Conservation (phyloP, 2,113 vertebrate species). For the Oncorhynchus masou region DNA sequence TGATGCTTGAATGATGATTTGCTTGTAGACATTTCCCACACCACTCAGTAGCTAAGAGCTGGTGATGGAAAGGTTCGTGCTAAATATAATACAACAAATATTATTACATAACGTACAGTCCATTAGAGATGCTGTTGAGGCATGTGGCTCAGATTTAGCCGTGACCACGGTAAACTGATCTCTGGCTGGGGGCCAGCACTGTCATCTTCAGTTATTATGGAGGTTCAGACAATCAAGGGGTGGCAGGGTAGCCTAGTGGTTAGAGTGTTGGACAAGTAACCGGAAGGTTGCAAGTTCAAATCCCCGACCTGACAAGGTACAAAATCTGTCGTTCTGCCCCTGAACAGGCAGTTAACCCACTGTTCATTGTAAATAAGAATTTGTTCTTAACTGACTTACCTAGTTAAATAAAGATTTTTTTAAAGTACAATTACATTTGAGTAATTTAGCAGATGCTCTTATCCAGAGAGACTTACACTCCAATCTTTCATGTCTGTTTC, state of each 20-base stretch:
- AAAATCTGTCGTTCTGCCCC: too few species aligned
- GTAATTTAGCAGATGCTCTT: neutral
- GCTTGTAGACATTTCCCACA: slow-evolving; percentile 45
- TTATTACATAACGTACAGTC: slow-evolving; percentile 46
- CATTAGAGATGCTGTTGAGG: slow-evolving; percentile 38
- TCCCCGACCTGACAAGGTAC: too few species aligned
- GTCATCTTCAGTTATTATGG: slow-evolving; percentile 38
- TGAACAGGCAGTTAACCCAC: too few species aligned
- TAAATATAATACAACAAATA: slow-evolving; percentile 59
- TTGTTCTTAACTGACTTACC: too few species aligned
- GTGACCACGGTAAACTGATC: slow-evolving; percentile 42
- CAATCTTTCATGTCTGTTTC: neutral
- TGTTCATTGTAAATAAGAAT: too few species aligned
- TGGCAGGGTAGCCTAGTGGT: too few species aligned
- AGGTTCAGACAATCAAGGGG: slow-evolving; percentile 25
- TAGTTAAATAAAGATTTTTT: too few species aligned
- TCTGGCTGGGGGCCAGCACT: slow-evolving; percentile 39
- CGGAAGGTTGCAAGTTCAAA: too few species aligned
- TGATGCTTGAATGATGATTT: slow-evolving; percentile 29
- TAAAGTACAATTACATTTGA: slow-evolving; percentile 16
- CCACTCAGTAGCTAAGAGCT: slow-evolving; percentile 35
- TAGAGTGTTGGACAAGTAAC: too few species aligned
- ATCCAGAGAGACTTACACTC: too few species aligned
- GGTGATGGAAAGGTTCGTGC: slow-evolving; percentile 40
- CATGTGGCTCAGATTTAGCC: slow-evolving; percentile 58